Evolutionary conservation across 2,888 invertebrate genomes (phyloP).

Genomic region (Nymphalis c-album): DNA sequence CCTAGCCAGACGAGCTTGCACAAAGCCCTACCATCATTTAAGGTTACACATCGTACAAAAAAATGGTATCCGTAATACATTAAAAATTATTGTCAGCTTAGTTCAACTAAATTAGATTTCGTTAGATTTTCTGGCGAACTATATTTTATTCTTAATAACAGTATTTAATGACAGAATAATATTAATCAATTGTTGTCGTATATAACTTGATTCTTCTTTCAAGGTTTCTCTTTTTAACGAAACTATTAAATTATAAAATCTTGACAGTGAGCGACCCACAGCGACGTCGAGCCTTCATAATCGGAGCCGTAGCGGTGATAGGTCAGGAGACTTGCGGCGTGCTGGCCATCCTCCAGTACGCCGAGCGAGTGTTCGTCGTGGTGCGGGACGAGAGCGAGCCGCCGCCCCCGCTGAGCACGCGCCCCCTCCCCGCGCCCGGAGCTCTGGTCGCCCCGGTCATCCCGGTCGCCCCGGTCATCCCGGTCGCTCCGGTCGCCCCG

Average conservation of each 20-base stretch:
- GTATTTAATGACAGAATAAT: too few species aligned
- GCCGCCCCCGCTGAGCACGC: neutral
- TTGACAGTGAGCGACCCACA: conserved; percentile 51
- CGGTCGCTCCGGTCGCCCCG: neutral
- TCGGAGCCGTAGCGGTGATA: conserved; percentile 54
- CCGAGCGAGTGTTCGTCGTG: conserved; percentile 62
- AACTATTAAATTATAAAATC: neutral
- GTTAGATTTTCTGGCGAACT: too few species aligned
- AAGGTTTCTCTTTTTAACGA: neutral
- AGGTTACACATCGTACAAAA: too few species aligned
- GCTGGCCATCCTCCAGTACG: conserved; percentile 65
- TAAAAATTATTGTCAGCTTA: too few species aligned
- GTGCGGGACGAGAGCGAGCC: conserved; percentile 42
- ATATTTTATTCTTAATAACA: too few species aligned
- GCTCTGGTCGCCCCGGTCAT: neutral
- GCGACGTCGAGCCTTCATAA: conserved; percentile 56
- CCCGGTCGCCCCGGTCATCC: neutral
- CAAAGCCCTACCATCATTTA: too few species aligned
- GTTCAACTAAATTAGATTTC: too few species aligned
- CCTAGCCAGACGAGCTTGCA: too few species aligned
- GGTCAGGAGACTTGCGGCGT: conserved; percentile 68
- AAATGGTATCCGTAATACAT: too few species aligned
- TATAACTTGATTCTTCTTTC: too few species aligned
- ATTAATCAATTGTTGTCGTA: too few species aligned
- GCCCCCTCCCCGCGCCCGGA: neutral